phyloP scores from a whole-genome alignment of 2,888 invertebrate genomes.

The Melinaea menophilus region DNA sequence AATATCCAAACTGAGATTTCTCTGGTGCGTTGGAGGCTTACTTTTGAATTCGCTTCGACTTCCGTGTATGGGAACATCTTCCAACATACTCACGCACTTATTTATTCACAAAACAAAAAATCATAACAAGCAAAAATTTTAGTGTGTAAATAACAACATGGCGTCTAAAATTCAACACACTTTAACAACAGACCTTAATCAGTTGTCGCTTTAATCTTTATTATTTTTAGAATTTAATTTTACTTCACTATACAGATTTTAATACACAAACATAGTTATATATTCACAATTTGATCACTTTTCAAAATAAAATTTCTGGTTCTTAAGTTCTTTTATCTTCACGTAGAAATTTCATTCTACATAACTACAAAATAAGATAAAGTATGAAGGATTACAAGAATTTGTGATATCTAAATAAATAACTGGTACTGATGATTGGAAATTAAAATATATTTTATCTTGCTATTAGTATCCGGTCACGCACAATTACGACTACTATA shows the following conservation, averaged over 20 bases:
- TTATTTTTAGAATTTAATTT: constrained; percentile 11
- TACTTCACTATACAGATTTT: not conserved
- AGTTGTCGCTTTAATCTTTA: not conserved
- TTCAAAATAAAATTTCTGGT: not conserved
- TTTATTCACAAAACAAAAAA: constrained; percentile 59
- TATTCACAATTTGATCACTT: not conserved
- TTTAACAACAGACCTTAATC: constrained; percentile 18
- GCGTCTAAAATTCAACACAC: constrained; percentile 51
- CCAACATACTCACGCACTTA: constrained; percentile 73
- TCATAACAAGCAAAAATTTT: constrained; percentile 60
- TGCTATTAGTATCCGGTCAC: not conserved
- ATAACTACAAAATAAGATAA: not conserved
- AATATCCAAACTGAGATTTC: constrained; percentile 93
- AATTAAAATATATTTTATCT: not conserved
- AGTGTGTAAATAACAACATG: constrained; percentile 75
- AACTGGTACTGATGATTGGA: not conserved
- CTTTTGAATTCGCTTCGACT: constrained; percentile 62
- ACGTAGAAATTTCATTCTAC: not conserved
- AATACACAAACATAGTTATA: not conserved
- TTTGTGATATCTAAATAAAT: not conserved
- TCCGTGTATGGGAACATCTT: constrained; percentile 75
- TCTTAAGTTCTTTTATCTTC: not conserved
- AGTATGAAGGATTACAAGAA: not conserved
- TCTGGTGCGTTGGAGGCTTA: constrained; percentile 82
- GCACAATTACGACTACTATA: constrained; percentile 4